Evolutionary conservation across 2,797 vertebrate species (phyloP).

Genomic region (Thamnophis elegans): DNA sequence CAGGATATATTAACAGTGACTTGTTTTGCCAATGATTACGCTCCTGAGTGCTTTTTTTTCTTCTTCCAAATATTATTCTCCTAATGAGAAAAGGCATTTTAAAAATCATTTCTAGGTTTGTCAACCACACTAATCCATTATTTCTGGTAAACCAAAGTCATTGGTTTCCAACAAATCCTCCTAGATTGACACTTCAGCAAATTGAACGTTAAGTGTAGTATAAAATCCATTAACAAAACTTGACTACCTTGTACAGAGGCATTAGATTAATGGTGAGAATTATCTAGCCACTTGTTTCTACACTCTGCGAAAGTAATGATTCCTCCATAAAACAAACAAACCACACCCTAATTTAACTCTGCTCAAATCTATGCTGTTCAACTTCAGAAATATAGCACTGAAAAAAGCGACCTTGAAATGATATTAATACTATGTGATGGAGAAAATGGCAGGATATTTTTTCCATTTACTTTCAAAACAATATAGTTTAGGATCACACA

Average conservation of each 20-base stretch:
- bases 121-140: conserved; percentile 48
- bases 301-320: not conserved
- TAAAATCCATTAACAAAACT: conserved; percentile 51
- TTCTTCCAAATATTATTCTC: conserved; percentile 1
- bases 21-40: not conserved
- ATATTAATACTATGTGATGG: not conserved
- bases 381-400: not conserved
- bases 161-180: conserved; percentile 52
- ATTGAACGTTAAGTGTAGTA: conserved; percentile 55
- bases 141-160: conserved; percentile 43
- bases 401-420: not conserved
- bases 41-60: not conserved
- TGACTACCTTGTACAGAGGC: conserved; percentile 15
- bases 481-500: not conserved
- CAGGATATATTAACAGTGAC: not conserved
- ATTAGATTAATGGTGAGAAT: conserved; percentile 24
- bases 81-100: conserved; percentile 15
- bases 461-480: not conserved
- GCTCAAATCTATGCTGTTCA: not conserved
- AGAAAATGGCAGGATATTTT: not conserved
- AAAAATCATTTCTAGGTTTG: conserved; percentile 38
- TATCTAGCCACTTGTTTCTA: not conserved
- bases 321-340: not conserved
- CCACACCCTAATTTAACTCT: not conserved
- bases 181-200: conserved; percentile 52